Conservation (phyloP, 1,140 invertebrate species). For the Papilio helenus region DNA sequence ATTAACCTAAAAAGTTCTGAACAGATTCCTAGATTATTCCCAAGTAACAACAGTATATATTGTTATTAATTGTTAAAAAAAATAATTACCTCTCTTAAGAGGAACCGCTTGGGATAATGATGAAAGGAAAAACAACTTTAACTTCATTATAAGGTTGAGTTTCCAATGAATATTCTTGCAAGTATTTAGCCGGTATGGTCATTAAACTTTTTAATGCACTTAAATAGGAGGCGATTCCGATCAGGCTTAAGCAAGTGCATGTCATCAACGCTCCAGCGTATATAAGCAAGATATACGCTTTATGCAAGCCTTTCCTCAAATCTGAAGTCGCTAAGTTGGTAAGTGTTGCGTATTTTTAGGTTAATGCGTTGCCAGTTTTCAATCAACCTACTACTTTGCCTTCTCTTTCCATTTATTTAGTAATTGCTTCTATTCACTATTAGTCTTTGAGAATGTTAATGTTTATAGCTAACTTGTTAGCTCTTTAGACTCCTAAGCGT, state of each 20-base stretch:
- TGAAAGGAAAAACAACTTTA: too few species aligned
- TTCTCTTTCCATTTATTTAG: not conserved
- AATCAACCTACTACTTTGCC: not conserved
- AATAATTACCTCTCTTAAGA: too few species aligned
- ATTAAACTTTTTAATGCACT: conserved; percentile 2
- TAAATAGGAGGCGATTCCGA: conserved; percentile 89
- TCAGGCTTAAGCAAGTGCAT: conserved; percentile 88
- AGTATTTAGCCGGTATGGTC: not conserved
- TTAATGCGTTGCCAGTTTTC: not conserved
- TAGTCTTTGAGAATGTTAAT: too few species aligned
- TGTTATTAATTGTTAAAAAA: too few species aligned
- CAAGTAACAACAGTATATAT: too few species aligned
- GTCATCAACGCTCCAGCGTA: conserved; percentile 86
- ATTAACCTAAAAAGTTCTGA: too few species aligned
- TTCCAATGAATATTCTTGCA: not conserved
- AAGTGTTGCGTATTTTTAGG: conserved; percentile 50
- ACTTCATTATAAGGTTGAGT: not conserved
- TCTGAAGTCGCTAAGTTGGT: conserved; percentile 85
- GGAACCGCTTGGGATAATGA: too few species aligned
- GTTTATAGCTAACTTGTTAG: too few species aligned
- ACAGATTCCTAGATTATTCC: too few species aligned
- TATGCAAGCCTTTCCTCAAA: conserved; percentile 86
- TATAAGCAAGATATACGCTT: conserved; percentile 84
- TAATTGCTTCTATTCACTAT: too few species aligned
- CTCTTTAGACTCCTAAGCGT: too few species aligned